These are phyloP conservation scores for Gobio gobio DNA, from an alignment of 2,113 vertebrate genomes.

Conservation along the genomic window DNA sequence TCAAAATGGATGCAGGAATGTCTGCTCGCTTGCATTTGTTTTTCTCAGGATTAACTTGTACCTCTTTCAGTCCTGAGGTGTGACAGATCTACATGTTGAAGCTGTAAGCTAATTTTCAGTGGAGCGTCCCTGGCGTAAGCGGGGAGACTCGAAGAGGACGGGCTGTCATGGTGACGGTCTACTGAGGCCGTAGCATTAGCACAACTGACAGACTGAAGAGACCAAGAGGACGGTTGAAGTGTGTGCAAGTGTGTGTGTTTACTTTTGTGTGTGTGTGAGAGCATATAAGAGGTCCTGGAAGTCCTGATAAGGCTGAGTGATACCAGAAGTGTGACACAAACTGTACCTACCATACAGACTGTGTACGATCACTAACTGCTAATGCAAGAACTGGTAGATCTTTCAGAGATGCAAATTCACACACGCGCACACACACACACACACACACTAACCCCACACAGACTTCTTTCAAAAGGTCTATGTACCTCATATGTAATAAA, in stretches of 20 bases:
- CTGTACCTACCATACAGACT: constrained; percentile 16
- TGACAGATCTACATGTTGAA: background rate
- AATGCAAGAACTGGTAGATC: background rate
- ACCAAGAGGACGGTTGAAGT: background rate
- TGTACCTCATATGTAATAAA: background rate
- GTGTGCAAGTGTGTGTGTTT: no score
- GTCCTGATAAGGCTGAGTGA: background rate
- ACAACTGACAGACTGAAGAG: background rate
- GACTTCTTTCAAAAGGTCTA: background rate
- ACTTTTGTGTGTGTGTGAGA: background rate
- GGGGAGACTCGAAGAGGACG: background rate
- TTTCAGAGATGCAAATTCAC: background rate
- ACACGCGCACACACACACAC: constrained; percentile 1
- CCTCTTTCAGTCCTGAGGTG: background rate
- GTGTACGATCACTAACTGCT: background rate
- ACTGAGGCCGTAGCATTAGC: background rate
- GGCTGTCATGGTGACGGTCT: constrained; percentile 36
- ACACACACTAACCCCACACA: background rate
- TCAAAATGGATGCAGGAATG: no score
- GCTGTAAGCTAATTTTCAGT: constrained; percentile 21
- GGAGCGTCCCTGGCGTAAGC: background rate
- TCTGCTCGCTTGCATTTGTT: background rate
- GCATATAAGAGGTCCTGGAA: background rate
- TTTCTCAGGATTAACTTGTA: background rate
- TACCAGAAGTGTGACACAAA: constrained; percentile 14